A percentile compares a stretch with the other conserved stretches of the same genome.
Evolutionary conservation across 2,888 invertebrate genomes (phyloP).

Genomic region (Theretra japonica): DNA sequence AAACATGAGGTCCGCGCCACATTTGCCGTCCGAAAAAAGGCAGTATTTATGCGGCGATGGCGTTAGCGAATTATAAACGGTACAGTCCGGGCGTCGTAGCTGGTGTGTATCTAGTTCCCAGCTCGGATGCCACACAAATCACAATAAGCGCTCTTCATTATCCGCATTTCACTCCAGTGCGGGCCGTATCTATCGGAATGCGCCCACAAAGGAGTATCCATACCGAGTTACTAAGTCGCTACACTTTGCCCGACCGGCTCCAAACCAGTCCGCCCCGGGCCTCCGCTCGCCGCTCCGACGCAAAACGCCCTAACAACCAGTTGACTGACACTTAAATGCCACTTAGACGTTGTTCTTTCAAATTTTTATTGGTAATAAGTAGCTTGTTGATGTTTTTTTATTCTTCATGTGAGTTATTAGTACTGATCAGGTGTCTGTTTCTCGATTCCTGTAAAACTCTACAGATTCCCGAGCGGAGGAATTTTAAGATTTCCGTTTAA

Average conservation of each 20-base stretch:
- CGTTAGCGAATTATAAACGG: conserved; percentile 23
- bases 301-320: conserved; percentile 72
- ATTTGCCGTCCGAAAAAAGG: conserved; percentile 3
- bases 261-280: conserved; percentile 66
- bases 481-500: conserved; percentile 40
- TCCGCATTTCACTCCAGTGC: conserved; percentile 73
- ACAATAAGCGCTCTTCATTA: conserved; percentile 82
- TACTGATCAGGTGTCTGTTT: conserved; percentile 52
- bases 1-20: conserved; percentile 27
- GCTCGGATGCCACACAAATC: conserved; percentile 76
- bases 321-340: conserved; percentile 83
- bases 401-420: conserved; percentile 33
- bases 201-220: conserved; percentile 78
- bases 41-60: conserved; percentile 27
- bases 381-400: conserved; percentile 68
- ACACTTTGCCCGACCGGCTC: conserved; percentile 80
- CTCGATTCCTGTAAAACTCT: conserved; percentile 44
- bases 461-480: conserved; percentile 38
- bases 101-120: conserved; percentile 60
- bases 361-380: conserved; percentile 80
- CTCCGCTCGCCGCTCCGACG: conserved; percentile 43
- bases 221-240: conserved; percentile 74
- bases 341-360: conserved; percentile 77
- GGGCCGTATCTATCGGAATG: conserved; percentile 81
- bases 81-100: conserved; percentile 39